Conservation (phyloP, 2,113 vertebrate species). For the Saccopteryx leptura region DNA sequence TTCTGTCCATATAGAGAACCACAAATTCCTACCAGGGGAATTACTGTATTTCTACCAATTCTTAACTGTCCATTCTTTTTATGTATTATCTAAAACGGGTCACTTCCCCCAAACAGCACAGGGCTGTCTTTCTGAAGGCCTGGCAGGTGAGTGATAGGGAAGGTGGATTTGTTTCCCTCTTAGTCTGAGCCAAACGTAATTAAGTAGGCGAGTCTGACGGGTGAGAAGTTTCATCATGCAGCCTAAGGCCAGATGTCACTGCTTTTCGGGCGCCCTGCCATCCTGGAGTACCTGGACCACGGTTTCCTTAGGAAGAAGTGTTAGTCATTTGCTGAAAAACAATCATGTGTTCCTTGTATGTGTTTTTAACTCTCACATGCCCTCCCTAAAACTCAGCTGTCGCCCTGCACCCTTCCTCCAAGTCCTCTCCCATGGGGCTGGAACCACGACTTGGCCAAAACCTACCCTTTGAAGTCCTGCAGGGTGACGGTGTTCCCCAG, state of each 20-base stretch:
- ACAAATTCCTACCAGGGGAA: not conserved
- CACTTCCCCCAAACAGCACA: not conserved
- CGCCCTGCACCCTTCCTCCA: not conserved
- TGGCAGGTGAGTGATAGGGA: slow-evolving; percentile 13
- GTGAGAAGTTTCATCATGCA: not conserved
- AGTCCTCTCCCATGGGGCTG: not conserved
- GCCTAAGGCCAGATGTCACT: not conserved
- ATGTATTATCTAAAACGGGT: slow-evolving; percentile 24
- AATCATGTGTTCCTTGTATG: not conserved
- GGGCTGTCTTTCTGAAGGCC: not conserved
- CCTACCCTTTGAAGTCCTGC: slow-evolving; percentile 97
- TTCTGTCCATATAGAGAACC: not conserved
- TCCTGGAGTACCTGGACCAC: not conserved
- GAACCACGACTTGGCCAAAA: slow-evolving; percentile 25
- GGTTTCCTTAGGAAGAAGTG: not conserved
- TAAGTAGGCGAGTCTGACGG: not conserved
- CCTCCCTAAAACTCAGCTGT: not conserved
- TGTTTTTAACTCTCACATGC: not conserved
- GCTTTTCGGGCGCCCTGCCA: not conserved
- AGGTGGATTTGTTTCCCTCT: slow-evolving; percentile 5
- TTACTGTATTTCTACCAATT: not conserved
- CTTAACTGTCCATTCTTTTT: slow-evolving; percentile 54
- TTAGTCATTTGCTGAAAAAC: not conserved
- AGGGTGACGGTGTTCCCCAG: slow-evolving; percentile 95
- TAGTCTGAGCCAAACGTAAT: slow-evolving; percentile 4